phyloP scores from a whole-genome alignment of 2,888 invertebrate genomes.

The Leuctra nigra region DNA sequence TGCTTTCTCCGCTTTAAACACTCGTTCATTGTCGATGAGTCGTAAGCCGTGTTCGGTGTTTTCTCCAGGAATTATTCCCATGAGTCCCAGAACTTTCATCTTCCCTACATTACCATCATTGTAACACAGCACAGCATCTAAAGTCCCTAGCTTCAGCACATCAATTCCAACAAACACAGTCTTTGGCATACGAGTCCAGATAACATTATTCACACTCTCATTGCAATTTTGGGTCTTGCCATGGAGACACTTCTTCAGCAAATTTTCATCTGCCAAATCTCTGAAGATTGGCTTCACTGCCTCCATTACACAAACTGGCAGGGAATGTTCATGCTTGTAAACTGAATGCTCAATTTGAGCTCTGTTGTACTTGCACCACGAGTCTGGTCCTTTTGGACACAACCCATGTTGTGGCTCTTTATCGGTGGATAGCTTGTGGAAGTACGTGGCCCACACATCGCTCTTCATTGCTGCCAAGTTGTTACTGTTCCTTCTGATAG shows the following conservation, averaged over 20 bases:
- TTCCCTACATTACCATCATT: too few species aligned
- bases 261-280: slow-evolving; percentile 10
- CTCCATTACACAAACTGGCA: slow-evolving; percentile 19
- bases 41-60: too few species aligned
- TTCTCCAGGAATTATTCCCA: too few species aligned
- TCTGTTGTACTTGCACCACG: slow-evolving; percentile 22
- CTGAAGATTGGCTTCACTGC: slow-evolving; percentile 24
- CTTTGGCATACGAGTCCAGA: too few species aligned
- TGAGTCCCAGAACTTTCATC: too few species aligned
- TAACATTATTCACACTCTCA: too few species aligned
- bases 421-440: slow-evolving; percentile 25
- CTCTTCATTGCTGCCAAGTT: slow-evolving; percentile 20
- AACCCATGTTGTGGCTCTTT: slow-evolving; percentile 23
- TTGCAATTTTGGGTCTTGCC: slow-evolving; percentile 21
- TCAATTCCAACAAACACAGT: too few species aligned
- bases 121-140: too few species aligned
- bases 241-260: slow-evolving; percentile 20
- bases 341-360: neutral
- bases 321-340: slow-evolving; percentile 20
- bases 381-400: slow-evolving; percentile 22
- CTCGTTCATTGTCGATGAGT: too few species aligned
- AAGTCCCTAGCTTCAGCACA: too few species aligned
- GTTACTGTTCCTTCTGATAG: slow-evolving; percentile 21
- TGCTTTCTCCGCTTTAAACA: too few species aligned
- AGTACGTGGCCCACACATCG: slow-evolving; percentile 27